A percentile compares a stretch with the other conserved stretches of the same genome.
phyloP scores from a whole-genome alignment of 2,797 vertebrate genomes.

The Alectoris magna region DNA sequence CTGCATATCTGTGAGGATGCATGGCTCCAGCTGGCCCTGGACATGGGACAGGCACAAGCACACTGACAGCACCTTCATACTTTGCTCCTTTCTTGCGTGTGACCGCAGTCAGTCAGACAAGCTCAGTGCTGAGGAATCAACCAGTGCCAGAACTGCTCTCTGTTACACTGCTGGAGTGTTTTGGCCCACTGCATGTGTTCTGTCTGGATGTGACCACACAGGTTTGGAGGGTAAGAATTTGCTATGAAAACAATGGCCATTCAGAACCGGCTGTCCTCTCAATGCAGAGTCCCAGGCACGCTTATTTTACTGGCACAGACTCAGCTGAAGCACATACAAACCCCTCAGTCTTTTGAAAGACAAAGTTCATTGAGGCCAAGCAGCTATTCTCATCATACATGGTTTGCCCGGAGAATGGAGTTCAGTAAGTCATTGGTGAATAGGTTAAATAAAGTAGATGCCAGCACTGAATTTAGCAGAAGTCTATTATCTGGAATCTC shows the following conservation, averaged over 20 bases:
- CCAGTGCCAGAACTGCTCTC: background rate
- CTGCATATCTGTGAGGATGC: background rate
- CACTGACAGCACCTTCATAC: background rate
- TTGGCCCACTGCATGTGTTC: background rate
- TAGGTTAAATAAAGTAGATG: constrained; percentile 55
- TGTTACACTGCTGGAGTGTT: background rate
- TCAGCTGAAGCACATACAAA: background rate
- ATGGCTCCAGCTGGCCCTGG: background rate
- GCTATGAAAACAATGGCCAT: background rate
- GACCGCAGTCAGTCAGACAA: background rate
- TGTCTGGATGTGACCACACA: background rate
- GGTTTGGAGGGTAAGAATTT: background rate
- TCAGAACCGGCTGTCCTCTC: background rate
- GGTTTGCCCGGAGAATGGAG: background rate
- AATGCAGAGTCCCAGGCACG: background rate
- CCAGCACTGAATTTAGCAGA: constrained; percentile 21
- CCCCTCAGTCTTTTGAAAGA: constrained; percentile 2
- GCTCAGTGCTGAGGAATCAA: background rate
- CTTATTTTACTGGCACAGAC: background rate
- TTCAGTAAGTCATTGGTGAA: constrained; percentile 45
- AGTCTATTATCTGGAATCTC: constrained; percentile 65
- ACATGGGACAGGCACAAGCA: accelerated
- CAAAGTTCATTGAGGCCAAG: background rate
- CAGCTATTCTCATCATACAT: background rate
- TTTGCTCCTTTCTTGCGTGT: background rate